Evolutionary conservation across 2,797 vertebrate genomes (phyloP), one percentile per base, ranked within the genome.

Genomic region (Urosaurus nigricauda): DNA sequence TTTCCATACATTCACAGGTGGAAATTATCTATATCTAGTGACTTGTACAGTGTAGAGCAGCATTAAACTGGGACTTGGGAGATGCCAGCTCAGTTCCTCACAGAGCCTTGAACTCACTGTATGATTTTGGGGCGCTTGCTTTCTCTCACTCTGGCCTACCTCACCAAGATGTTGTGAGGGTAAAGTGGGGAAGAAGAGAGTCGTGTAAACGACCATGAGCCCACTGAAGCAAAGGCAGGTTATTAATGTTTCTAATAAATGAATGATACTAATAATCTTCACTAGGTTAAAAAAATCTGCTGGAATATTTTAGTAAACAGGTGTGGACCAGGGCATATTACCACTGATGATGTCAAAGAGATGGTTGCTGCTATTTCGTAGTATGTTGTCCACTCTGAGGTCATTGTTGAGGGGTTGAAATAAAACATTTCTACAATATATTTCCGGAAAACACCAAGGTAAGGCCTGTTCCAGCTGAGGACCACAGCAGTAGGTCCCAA

Each of bases 401-500:
- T 97, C 96, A 98, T 97, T 0, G 98, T 98, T n/a, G 97, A 94
- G 0, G 98, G 98, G 95, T 99, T 99, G 96, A 99, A 99, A 96
- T 98, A 99, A 96, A 98, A 99, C 92, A 98, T 99, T 96, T 99
- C 98, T 43, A 99, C 98, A 26, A 99, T 96, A 0, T 99, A 99
- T 93, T 99, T 99, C 91, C 98, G 97, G 97, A 99, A 99, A 53
- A 98, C 97, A 8, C 98, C 98, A 6, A 98, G 96, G 82, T 97
- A 98, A 16, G 98, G 98, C 73, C 98, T 97, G 95, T 97, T 98
- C 99, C 99, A 99, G 94, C 98, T 98, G 93, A 99, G 96, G 87
- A 99, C 97, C 83, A 98, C 98, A 0, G 97, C 97, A 0, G 98
- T 98, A 0, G 98, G 99, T 40, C 98, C 97, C 95, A 99, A 95